Base-by-base conservation (phyloP, 2,888 invertebrate species). In the Salpingus planirostris region DNA sequence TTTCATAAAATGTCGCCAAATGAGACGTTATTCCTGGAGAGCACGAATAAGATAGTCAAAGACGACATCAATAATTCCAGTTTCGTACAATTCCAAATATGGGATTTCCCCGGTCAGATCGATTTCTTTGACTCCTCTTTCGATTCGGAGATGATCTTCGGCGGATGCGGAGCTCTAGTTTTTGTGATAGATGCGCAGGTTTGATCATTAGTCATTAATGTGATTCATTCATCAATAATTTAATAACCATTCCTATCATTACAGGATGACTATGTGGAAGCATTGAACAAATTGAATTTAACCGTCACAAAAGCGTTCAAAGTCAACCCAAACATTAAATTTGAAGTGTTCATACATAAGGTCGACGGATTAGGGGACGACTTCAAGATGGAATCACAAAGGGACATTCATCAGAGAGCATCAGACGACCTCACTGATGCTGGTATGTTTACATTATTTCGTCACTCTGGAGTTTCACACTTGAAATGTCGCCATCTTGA, bases 1-100 rank as follows among this genome's bases (percentile, higher is more conserved):
- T 99, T 99, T 63, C 97, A 98, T 65, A 99, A 99, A 70, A 98
- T 99, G 92, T 95, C 97, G 2, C 98, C 98, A 2, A 98, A 97
- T 68, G 98, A 99, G 69, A 99, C 98, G 1, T 70, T 98, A 31
- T 98, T 98, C 62, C 69, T 98, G 43, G 98, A 98, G 65, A 95
- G 95, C 44, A 99, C 97, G 28, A 95, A 92, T 63, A 93, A 97
- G 74, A 92, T 98, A 49, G 89, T 93, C 2, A 96, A 95, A 67
- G 96, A 98, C 68, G 95, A 96, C 59, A 92, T 98, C 42, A 91
- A 91, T 52, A 95, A 95, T 65, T 83, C 84, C 26, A 85, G 97
- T 54, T 99, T 99, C 74, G 95, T 99, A 29, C 96, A 97, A 64
- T 98, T 98, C 69, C 93, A 97, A 79, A 96, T 98, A 46, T 96